Percentiles rank a stretch among this genome's conserved stretches.
These are phyloP conservation scores for Liasis olivaceus DNA, from an alignment of 2,797 vertebrate species.

Conservation along the genomic window DNA sequence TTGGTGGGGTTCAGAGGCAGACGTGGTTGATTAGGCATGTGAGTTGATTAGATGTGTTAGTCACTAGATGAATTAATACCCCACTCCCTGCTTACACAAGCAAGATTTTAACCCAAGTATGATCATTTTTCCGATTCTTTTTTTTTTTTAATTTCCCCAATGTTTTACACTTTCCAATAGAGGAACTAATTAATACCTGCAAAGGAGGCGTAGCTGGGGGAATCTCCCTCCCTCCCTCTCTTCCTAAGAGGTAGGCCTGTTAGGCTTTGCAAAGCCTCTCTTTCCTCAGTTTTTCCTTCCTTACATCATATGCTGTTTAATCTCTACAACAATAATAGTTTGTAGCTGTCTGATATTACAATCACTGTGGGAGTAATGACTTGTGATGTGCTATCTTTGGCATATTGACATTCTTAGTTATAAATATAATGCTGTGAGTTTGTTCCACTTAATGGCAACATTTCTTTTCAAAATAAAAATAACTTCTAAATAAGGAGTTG, in stretches of 20 bases:
- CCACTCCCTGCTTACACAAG: neutral
- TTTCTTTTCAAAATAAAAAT: neutral
- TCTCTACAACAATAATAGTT: slow-evolving; percentile 33
- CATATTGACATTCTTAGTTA: neutral
- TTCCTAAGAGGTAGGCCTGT: neutral
- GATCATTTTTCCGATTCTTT: neutral
- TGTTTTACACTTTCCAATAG: neutral
- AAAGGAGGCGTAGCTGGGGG: neutral
- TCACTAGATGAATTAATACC: neutral
- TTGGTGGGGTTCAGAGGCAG: neutral
- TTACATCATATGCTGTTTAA: slow-evolving; percentile 9
- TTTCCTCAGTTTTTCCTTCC: neutral
- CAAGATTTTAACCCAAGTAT: neutral
- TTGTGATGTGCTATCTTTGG: slow-evolving; percentile 40
- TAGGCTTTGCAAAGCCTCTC: neutral
- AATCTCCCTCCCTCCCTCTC: neutral
- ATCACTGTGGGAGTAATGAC: slow-evolving; percentile 34
- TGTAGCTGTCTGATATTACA: neutral
- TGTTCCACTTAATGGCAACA: neutral
- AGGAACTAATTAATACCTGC: neutral
- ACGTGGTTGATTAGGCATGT: neutral
- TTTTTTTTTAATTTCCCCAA: neutral
- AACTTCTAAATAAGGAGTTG: neutral
- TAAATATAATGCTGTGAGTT: neutral
- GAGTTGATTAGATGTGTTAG: neutral